These are phyloP conservation scores for Amyelois transitella DNA, from an alignment of 1,140 invertebrate species.

Conservation along the genomic window DNA sequence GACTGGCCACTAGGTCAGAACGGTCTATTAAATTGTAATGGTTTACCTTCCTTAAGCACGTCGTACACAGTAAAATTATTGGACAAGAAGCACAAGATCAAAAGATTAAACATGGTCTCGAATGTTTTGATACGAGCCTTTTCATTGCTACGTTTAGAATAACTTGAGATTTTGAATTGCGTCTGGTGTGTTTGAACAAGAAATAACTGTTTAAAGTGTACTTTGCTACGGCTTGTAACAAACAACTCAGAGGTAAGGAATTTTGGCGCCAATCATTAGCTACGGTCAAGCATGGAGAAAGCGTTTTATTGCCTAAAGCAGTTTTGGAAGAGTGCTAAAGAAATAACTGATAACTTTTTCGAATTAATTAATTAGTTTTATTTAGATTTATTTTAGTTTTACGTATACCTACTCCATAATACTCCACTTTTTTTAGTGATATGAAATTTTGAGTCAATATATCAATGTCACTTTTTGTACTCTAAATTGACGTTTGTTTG, in stretches of 20 bases:
- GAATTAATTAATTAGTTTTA: too few species aligned
- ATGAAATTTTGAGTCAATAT: too few species aligned
- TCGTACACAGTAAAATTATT: conserved; percentile 4
- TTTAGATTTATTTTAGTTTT: too few species aligned
- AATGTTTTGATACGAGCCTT: conserved; percentile 11
- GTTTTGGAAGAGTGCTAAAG: too few species aligned
- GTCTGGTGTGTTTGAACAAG: background rate
- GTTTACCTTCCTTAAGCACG: conserved; percentile 10
- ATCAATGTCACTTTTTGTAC: too few species aligned
- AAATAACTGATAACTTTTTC: too few species aligned
- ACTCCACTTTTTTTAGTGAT: too few species aligned
- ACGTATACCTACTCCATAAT: too few species aligned
- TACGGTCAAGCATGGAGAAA: conserved; percentile 48
- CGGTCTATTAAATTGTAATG: conserved; percentile 42
- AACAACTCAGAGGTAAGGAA: conserved; percentile 45
- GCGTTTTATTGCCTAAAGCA: conserved; percentile 17
- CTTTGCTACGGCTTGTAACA: background rate
- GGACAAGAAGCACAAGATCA: conserved; percentile 7
- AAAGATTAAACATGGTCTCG: conserved; percentile 4
- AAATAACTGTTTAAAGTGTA: background rate
- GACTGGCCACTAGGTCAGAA: conserved; percentile 46
- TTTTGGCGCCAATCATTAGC: conserved; percentile 53
- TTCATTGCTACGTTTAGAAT: conserved; percentile 2
- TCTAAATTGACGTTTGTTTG: too few species aligned
- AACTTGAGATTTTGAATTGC: background rate